phyloP scores from a whole-genome alignment of 1,140 invertebrate species.

The Cylas formicarius region DNA sequence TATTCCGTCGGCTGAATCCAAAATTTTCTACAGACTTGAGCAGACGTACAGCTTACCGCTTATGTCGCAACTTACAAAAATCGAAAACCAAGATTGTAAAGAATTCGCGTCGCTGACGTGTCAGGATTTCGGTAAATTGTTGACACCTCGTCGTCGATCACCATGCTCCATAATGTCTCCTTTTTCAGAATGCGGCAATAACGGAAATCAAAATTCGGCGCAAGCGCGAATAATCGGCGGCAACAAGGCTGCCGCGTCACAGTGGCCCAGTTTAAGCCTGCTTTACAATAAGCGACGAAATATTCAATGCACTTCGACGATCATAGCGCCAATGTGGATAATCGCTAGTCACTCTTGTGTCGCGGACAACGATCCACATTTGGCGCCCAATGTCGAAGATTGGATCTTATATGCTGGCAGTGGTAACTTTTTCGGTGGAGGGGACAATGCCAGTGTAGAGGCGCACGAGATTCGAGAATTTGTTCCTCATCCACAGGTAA shows the following conservation, averaged over 20 bases:
- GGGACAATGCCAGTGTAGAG: slow-evolving; percentile 35
- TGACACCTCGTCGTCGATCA: slow-evolving; percentile 4
- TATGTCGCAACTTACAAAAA: slow-evolving; percentile 42
- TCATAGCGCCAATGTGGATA: slow-evolving; percentile 52
- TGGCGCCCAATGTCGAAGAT: slow-evolving; percentile 20
- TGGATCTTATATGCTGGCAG: slow-evolving; percentile 47
- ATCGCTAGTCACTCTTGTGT: slow-evolving; percentile 54
- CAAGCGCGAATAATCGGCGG: slow-evolving; percentile 47
- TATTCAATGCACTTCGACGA: slow-evolving; percentile 50
- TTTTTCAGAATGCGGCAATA: slow-evolving; percentile 45
- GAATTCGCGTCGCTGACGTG: slow-evolving; percentile 49
- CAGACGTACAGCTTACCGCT: slow-evolving; percentile 34
- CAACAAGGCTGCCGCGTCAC: slow-evolving; percentile 42
- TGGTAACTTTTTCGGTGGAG: slow-evolving; percentile 35
- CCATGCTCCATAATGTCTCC: slow-evolving; percentile 12
- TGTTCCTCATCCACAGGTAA: slow-evolving; percentile 47
- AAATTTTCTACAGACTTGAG: slow-evolving; percentile 41
- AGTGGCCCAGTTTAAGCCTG: slow-evolving; percentile 52
- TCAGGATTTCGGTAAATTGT: slow-evolving; percentile 48
- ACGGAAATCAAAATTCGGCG: slow-evolving; percentile 35
- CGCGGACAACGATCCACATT: slow-evolving; percentile 11
- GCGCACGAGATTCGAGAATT: slow-evolving; percentile 42
- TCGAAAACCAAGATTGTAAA: slow-evolving; percentile 38
- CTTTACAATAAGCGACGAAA: slow-evolving; percentile 48
- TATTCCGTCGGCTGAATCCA: slow-evolving; percentile 24